Conservation (phyloP, 2,888 invertebrate species). For the Celastrina argiolus region DNA sequence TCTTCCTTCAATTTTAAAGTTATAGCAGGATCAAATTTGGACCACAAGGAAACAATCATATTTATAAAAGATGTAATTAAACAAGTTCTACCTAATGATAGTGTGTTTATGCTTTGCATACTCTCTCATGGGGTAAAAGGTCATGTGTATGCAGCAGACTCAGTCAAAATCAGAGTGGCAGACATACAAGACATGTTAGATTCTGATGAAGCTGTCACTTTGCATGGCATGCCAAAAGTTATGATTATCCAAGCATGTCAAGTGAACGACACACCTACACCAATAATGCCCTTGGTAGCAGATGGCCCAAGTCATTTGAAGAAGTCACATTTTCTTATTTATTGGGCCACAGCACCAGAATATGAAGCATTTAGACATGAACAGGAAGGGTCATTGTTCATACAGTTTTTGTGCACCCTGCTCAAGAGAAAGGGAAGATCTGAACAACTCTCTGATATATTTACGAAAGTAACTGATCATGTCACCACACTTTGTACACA, state of each 20-base stretch:
- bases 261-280: conserved; percentile 43
- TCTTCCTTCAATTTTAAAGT: conserved; percentile 56
- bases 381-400: conserved; percentile 59
- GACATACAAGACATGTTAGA: conserved; percentile 60
- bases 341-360: conserved; percentile 67
- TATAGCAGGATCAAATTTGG: conserved; percentile 48
- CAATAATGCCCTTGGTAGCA: conserved; percentile 43
- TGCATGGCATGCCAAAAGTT: conserved; percentile 59
- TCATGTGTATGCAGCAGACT: conserved; percentile 63
- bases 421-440: conserved; percentile 44
- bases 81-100: conserved; percentile 50
- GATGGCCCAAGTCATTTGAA: conserved; percentile 50
- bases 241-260: conserved; percentile 68
- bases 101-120: conserved; percentile 65
- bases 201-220: conserved; percentile 47
- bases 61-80: conserved; percentile 51
- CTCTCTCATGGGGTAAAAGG: conserved; percentile 66
- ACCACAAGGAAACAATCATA: conserved; percentile 48
- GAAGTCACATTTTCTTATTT: conserved; percentile 60
- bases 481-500: conserved; percentile 47
- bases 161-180: conserved; percentile 60
- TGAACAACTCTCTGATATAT: conserved; percentile 59
- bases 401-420: conserved; percentile 54
- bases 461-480: conserved; percentile 53
- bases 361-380: conserved; percentile 60